phyloP scores from a whole-genome alignment of 2,797 vertebrate genomes.

The Poeciliopsis presidionis region DNA sequence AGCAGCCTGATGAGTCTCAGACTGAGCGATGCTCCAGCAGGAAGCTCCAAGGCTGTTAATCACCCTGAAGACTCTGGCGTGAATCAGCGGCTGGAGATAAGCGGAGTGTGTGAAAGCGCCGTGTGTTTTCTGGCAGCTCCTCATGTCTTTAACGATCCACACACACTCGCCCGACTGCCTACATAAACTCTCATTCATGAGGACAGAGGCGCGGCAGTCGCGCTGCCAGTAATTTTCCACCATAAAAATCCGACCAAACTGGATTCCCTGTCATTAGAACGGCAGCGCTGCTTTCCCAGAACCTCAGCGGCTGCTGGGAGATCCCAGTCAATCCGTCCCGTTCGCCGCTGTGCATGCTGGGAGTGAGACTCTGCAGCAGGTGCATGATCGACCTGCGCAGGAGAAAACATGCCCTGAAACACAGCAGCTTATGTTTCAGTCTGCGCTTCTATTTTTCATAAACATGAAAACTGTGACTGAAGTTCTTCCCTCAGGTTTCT shows the following conservation, averaged over 20 bases:
- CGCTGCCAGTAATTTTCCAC: constrained; percentile 70
- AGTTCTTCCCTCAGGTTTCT: constrained; percentile 23
- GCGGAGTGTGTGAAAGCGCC: constrained; percentile 4
- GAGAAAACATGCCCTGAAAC: too few species aligned
- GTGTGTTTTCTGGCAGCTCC: constrained; percentile 31
- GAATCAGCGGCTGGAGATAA: constrained; percentile 8
- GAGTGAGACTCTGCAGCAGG: not conserved
- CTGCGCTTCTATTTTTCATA: not conserved
- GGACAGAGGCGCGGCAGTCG: constrained; percentile 37
- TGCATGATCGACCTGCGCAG: not conserved
- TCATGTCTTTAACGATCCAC: constrained; percentile 46
- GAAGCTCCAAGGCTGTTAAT: too few species aligned
- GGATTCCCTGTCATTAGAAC: constrained; percentile 62
- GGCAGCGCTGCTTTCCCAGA: constrained; percentile 9
- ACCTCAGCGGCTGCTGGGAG: constrained; percentile 7
- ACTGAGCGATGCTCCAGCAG: too few species aligned
- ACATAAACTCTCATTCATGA: constrained; percentile 76
- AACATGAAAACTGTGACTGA: not conserved
- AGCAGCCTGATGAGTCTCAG: not conserved
- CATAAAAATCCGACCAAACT: constrained; percentile 56
- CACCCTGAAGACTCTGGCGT: not conserved
- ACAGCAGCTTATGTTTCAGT: not conserved
- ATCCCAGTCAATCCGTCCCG: not conserved
- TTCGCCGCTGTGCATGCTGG: not conserved
- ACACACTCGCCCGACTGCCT: constrained; percentile 55